These are phyloP conservation scores for Meleagris gallopavo DNA, from an alignment of 2,113 vertebrate genomes.

Conservation along the genomic window DNA sequence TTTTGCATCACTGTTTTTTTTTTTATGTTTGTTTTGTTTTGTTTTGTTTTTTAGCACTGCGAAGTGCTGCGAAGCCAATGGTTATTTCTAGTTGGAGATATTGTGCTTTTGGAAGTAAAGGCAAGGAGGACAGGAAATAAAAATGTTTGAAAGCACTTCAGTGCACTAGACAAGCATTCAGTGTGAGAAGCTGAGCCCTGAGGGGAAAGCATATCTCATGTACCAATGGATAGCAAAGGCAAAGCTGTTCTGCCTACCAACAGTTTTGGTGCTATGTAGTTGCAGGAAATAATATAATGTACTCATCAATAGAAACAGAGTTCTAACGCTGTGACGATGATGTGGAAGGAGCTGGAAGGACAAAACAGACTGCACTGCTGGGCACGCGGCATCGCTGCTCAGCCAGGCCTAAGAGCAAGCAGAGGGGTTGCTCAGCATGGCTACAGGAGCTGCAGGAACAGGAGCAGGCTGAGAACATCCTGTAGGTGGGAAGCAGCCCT, in stretches of 20 bases:
- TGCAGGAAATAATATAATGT: not conserved
- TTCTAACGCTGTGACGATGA: not conserved
- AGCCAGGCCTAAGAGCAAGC: not conserved
- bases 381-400: not conserved
- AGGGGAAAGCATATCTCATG: not conserved
- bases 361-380: not conserved
- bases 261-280: not conserved
- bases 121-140: not conserved
- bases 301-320: not conserved
- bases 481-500: not conserved
- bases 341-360: not conserved
- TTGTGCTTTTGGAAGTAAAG: slow-evolving; percentile 33
- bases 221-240: not conserved
- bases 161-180: not conserved
- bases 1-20: slow-evolving; percentile 42
- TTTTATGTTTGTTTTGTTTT: too few species aligned
- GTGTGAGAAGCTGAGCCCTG: not conserved
- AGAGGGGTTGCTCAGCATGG: not conserved
- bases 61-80: not conserved
- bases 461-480: not conserved
- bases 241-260: not conserved
- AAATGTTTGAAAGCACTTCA: not conserved
- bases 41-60: too few species aligned
- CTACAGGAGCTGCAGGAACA: fast-evolving
- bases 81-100: slow-evolving; percentile 21